These are phyloP conservation scores for Syrphus vitripennis DNA, from an alignment of 2,888 invertebrate species.

Conservation along the genomic window DNA sequence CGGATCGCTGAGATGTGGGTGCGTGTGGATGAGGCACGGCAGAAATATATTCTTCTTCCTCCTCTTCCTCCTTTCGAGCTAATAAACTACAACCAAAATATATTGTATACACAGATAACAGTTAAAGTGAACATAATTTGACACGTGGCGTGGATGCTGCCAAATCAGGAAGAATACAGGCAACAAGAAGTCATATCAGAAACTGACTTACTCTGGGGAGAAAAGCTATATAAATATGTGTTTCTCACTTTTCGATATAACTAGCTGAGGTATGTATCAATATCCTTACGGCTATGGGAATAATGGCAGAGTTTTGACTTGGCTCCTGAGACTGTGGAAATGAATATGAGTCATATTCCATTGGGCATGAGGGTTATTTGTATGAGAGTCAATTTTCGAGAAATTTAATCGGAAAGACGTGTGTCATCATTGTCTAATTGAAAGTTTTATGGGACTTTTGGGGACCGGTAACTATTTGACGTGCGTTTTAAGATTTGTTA, in stretches of 20 bases:
- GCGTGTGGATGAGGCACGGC: neutral
- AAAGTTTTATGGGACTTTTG: neutral
- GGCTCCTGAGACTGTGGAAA: neutral
- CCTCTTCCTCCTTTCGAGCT: constrained; percentile 47
- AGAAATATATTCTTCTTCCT: too few species aligned
- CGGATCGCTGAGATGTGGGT: neutral
- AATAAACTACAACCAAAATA: constrained; percentile 31
- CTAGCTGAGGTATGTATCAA: neutral
- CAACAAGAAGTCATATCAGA: neutral
- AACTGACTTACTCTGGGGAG: neutral
- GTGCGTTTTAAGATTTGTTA: neutral
- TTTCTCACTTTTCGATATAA: constrained; percentile 11
- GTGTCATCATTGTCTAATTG: constrained; percentile 8
- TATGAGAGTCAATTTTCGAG: constrained; percentile 21
- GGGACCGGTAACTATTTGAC: neutral
- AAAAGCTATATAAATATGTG: too few species aligned
- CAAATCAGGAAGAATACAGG: constrained; percentile 5
- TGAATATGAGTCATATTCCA: neutral
- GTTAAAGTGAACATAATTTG: constrained; percentile 51
- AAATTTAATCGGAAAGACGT: constrained; percentile 28
- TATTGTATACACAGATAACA: constrained; percentile 22
- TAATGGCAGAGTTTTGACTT: neutral
- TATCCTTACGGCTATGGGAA: neutral
- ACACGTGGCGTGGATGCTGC: constrained; percentile 47
- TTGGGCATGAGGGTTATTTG: constrained; percentile 22